Conservation (phyloP, 2,113 vertebrate species). For the Urocitellus parryii region DNA sequence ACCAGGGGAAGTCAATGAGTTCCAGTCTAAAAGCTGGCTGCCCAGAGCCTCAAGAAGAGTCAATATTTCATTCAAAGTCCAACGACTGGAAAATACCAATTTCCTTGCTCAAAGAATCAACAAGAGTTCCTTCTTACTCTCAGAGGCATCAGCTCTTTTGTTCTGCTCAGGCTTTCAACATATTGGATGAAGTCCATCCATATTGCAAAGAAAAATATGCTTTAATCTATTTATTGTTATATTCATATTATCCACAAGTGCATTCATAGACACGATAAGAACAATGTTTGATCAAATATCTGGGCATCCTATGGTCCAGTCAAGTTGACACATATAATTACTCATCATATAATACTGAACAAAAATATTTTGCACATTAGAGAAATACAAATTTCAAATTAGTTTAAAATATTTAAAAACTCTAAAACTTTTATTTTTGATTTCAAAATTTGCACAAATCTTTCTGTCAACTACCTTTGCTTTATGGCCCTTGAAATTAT, state of each 20-base stretch:
- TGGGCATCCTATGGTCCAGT: not conserved
- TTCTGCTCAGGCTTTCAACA: not conserved
- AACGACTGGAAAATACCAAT: not conserved
- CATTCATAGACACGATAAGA: not conserved
- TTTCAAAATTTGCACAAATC: not conserved
- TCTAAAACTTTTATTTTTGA: conserved; percentile 9
- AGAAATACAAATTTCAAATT: conserved; percentile 14
- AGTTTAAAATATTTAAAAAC: not conserved
- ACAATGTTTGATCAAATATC: not conserved
- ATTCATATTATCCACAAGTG: not conserved
- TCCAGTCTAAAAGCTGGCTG: not conserved
- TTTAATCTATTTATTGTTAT: not conserved
- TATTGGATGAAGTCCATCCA: not conserved
- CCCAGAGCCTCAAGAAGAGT: no score
- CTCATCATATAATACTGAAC: not conserved
- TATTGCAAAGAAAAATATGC: not conserved
- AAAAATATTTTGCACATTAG: not conserved
- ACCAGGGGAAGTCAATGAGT: not conserved
- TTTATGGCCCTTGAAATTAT: not conserved
- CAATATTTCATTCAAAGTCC: not conserved
- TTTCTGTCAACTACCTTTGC: not conserved
- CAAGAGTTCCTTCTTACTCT: not conserved
- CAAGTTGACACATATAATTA: not conserved
- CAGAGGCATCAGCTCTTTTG: not conserved
- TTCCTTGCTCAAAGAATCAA: not conserved